These are phyloP conservation scores for Poeciliopsis infans DNA, from an alignment of 2,797 vertebrate genomes.

Conservation along the genomic window DNA sequence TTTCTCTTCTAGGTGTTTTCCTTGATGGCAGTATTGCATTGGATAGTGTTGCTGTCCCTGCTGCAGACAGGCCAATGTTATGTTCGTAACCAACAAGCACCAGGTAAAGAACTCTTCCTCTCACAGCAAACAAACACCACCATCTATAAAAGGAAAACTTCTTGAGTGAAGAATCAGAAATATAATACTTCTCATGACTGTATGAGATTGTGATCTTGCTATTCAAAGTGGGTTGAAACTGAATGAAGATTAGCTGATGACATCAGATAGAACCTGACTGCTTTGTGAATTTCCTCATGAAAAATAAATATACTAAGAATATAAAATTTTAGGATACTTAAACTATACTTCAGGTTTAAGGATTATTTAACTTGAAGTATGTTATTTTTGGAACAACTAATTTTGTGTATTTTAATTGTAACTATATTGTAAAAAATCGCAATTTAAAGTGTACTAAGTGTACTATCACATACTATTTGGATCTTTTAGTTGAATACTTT, in stretches of 20 bases:
- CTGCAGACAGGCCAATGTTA: slow-evolving; percentile 55
- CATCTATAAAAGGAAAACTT: neutral
- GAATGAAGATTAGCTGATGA: neutral
- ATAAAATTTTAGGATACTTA: too few species aligned
- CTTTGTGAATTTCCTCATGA: too few species aligned
- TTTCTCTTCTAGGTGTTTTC: slow-evolving; percentile 17
- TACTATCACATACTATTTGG: too few species aligned
- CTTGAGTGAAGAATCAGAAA: neutral
- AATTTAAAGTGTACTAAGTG: too few species aligned
- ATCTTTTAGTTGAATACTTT: too few species aligned
- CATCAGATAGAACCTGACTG: too few species aligned
- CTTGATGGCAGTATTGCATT: slow-evolving; percentile 49
- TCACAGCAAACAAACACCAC: neutral
- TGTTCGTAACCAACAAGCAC: slow-evolving; percentile 34
- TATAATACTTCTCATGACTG: neutral
- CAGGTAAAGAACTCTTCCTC: slow-evolving; percentile 61
- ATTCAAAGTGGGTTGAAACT: neutral
- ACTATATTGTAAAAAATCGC: too few species aligned
- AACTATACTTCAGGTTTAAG: too few species aligned
- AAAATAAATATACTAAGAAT: too few species aligned
- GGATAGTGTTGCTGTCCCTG: slow-evolving; percentile 54
- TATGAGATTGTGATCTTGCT: neutral
- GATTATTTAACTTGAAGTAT: too few species aligned
- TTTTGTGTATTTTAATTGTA: too few species aligned
- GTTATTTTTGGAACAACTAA: too few species aligned